These are phyloP conservation scores for Phodopus roborovskii DNA, from an alignment of 2,113 vertebrate species.

Conservation along the genomic window DNA sequence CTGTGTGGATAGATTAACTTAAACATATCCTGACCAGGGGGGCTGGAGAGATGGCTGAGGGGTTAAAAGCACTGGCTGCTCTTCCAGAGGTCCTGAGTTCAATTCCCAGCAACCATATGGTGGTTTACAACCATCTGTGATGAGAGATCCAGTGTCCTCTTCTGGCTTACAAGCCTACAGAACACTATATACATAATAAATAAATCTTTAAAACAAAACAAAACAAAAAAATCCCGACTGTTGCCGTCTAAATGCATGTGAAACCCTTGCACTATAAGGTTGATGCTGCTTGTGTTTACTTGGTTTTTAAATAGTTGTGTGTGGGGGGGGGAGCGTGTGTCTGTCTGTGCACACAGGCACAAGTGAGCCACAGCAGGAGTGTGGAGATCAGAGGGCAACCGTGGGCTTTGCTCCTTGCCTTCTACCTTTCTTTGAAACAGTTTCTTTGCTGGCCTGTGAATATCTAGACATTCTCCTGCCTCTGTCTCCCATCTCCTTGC, in stretches of 20 bases:
- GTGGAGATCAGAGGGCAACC: background rate
- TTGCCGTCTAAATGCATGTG: conserved; percentile 7
- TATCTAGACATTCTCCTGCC: background rate
- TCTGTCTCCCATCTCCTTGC: background rate
- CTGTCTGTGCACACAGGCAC: too few relatives aligned
- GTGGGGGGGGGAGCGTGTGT: background rate
- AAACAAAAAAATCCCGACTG: background rate
- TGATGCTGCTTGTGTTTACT: background rate
- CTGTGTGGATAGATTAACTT: background rate
- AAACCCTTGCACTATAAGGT: background rate
- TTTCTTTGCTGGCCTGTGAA: background rate
- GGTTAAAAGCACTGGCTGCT: too few relatives aligned
- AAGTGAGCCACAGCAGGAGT: background rate
- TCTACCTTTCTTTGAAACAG: background rate
- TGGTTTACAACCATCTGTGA: too few relatives aligned
- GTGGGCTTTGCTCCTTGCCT: background rate
- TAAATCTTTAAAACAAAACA: too few relatives aligned
- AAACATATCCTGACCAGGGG: background rate
- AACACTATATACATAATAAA: too few relatives aligned
- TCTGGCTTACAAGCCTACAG: too few relatives aligned
- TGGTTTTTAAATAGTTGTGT: background rate
- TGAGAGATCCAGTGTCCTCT: too few relatives aligned
- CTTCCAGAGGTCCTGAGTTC: too few relatives aligned
- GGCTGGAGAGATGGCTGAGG: too few relatives aligned
- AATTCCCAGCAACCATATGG: too few relatives aligned